phyloP scores from a whole-genome alignment of 64 coral and sea anemone genomes.

The Montipora capricornis region DNA sequence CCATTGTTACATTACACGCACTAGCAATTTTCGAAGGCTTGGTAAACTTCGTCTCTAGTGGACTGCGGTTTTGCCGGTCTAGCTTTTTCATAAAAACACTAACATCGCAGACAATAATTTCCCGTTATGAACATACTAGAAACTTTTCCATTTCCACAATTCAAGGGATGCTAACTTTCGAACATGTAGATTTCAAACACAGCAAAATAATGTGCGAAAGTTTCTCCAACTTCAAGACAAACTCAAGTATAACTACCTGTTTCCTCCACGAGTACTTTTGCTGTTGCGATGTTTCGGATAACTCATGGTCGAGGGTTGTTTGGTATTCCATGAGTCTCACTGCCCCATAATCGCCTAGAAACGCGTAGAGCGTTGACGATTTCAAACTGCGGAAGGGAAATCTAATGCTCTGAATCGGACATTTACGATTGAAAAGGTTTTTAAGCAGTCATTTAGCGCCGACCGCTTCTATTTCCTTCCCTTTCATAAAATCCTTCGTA shows the following conservation, averaged over 20 bases:
- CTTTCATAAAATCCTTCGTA: constrained; percentile 54
- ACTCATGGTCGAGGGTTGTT: constrained; percentile 36
- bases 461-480: constrained; percentile 53
- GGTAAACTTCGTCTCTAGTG: not conserved
- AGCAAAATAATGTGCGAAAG: not conserved
- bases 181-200: not conserved
- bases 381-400: constrained; percentile 1
- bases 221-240: not conserved
- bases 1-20: constrained; percentile 1
- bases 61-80: not conserved
- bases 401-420: constrained; percentile 8
- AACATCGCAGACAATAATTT: not conserved
- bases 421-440: constrained; percentile 47
- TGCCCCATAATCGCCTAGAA: constrained; percentile 19
- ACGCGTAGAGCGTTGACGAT: constrained; percentile 32
- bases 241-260: constrained; percentile 2
- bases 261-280: constrained; percentile 25
- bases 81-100: not conserved
- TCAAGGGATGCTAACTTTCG: not conserved
- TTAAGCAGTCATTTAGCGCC: constrained; percentile 10
- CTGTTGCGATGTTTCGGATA: constrained; percentile 13
- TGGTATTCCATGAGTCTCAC: constrained; percentile 54
- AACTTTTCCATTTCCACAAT: not conserved
- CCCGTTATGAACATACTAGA: not conserved
- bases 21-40: constrained; percentile 20